These are phyloP conservation scores for Lates calcarifer DNA, from an alignment of 2,113 vertebrate genomes.

Conservation along the genomic window DNA sequence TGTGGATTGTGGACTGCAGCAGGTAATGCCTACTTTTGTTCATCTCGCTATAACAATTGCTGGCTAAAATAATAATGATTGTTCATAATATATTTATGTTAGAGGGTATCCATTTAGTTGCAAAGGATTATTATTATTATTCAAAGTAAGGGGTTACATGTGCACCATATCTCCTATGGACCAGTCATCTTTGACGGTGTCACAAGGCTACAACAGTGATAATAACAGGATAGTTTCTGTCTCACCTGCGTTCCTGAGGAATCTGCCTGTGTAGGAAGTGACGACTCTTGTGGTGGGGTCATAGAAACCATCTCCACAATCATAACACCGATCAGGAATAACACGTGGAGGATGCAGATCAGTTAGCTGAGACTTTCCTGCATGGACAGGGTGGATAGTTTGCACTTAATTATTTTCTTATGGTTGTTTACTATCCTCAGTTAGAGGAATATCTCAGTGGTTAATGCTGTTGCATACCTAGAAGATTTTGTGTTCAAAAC, in stretches of 20 bases:
- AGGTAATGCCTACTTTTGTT: background rate
- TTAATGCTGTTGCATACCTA: background rate
- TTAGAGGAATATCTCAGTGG: background rate
- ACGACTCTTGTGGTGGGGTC: slow-evolving; percentile 87
- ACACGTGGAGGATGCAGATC: slow-evolving; percentile 86
- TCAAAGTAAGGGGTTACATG: background rate
- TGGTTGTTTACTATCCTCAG: background rate
- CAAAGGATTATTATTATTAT: slow-evolving; percentile 13
- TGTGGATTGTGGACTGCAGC: background rate
- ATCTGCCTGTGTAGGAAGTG: slow-evolving; percentile 84
- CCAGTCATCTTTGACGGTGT: background rate
- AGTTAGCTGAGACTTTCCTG: slow-evolving; percentile 91
- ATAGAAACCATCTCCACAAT: slow-evolving; percentile 96
- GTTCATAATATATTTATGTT: background rate
- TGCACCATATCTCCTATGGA: background rate
- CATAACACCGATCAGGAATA: slow-evolving; percentile 91
- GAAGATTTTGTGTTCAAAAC: background rate
- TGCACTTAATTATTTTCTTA: background rate
- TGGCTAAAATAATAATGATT: background rate
- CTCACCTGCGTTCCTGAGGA: slow-evolving; percentile 93
- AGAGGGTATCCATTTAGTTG: background rate
- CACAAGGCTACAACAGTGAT: background rate
- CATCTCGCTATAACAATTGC: background rate
- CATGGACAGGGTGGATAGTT: slow-evolving; percentile 27
- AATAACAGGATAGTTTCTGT: slow-evolving; percentile 19